A percentile compares a stretch with the other conserved stretches of the same genome.
Evolutionary conservation across 2,113 vertebrate genomes (phyloP).

Genomic region (Mormyrus iriodes): DNA sequence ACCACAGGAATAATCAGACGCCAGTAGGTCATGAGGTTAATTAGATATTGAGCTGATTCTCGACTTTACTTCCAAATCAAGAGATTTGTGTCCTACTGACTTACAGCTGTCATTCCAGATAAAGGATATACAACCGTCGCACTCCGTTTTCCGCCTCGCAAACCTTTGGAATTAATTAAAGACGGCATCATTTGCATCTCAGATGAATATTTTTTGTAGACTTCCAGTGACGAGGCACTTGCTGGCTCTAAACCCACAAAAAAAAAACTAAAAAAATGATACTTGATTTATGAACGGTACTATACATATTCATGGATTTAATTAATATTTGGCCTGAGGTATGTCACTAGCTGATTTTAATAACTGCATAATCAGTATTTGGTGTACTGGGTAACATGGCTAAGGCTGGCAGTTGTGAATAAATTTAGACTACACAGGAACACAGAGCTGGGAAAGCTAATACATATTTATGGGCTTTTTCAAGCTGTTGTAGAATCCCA

Average conservation of each 20-base stretch:
- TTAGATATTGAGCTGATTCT: not conserved
- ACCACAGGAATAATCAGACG: not conserved
- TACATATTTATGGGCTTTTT: constrained; percentile 17
- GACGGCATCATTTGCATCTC: not conserved
- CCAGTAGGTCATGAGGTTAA: constrained; percentile 7
- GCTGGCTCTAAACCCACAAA: not conserved
- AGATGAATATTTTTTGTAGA: not conserved
- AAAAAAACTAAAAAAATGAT: constrained; percentile 3
- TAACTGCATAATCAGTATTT: constrained; percentile 28
- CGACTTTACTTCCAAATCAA: not conserved
- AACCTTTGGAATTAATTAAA: not conserved
- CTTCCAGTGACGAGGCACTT: not conserved
- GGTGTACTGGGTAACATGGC: constrained; percentile 15
- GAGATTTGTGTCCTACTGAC: not conserved
- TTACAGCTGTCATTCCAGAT: not conserved
- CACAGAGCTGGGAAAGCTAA: not conserved
- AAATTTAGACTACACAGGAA: constrained; percentile 15
- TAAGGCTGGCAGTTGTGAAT: constrained; percentile 7
- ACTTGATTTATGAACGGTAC: constrained; percentile 4
- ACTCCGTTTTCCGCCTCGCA: not conserved
- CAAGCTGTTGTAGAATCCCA: not conserved
- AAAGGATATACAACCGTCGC: not conserved
- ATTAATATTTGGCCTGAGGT: constrained; percentile 29
- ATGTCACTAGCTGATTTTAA: constrained; percentile 22
- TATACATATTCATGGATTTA: constrained; percentile 30